These are phyloP conservation scores for Adelosebastes latens DNA, from an alignment of 2,797 vertebrate species.

Conservation along the genomic window DNA sequence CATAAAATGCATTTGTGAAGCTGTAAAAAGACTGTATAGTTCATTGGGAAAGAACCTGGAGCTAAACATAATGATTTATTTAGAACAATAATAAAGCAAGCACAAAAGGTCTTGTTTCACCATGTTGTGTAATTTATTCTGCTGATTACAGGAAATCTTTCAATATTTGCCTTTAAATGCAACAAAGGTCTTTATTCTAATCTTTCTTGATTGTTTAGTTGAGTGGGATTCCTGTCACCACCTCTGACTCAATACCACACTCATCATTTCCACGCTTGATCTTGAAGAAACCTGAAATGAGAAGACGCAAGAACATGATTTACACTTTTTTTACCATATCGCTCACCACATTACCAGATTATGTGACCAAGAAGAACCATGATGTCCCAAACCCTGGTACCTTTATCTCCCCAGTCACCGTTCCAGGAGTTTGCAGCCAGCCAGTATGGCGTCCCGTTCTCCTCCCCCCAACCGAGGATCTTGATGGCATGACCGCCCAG, in stretches of 20 bases:
- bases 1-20: background rate
- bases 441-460: conserved; percentile 90
- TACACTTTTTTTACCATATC: background rate
- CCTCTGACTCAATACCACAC: conserved; percentile 90
- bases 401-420: conserved; percentile 92
- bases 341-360: background rate
- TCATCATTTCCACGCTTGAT: conserved; percentile 91
- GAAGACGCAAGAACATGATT: background rate
- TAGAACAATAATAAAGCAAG: background rate
- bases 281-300: conserved; percentile 89
- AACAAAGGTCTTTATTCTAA: background rate
- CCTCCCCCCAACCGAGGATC: conserved; percentile 92
- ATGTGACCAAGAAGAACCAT: background rate
- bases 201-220: conserved; percentile 28
- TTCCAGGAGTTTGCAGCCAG: conserved; percentile 97
- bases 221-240: conserved; percentile 87
- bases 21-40: background rate
- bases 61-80: background rate
- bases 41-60: background rate
- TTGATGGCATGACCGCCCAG: conserved; percentile 93
- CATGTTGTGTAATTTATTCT: background rate
- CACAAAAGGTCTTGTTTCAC: background rate
- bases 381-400: conserved; percentile 61
- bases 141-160: background rate
- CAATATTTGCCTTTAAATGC: background rate